Percentiles rank a stretch among this genome's conserved stretches.
phyloP scores from a whole-genome alignment of 2,888 invertebrate genomes.

The Chloroclysta siterata region DNA sequence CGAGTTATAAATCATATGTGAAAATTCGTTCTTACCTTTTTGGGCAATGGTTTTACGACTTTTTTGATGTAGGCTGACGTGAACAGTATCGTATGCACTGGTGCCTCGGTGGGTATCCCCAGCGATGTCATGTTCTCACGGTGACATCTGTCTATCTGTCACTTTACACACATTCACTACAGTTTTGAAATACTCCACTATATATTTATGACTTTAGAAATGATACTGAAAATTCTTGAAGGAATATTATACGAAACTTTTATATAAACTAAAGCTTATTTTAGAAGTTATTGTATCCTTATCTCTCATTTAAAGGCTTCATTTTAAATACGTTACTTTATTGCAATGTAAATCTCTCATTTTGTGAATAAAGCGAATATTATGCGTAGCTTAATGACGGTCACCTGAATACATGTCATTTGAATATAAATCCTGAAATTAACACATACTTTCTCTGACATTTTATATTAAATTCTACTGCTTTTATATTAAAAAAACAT shows the following conservation, averaged over 20 bases:
- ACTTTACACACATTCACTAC: constrained; percentile 14
- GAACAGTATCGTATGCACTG: constrained; percentile 74
- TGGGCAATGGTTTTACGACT: constrained; percentile 58
- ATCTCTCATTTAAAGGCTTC: not conserved
- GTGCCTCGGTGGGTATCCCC: constrained; percentile 79
- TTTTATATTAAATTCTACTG: too few species aligned
- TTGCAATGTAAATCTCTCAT: constrained; percentile 28
- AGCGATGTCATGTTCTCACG: constrained; percentile 70
- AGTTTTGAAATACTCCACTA: not conserved
- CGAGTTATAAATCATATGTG: not conserved
- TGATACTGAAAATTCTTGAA: not conserved
- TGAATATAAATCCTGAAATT: not conserved
- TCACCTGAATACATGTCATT: not conserved
- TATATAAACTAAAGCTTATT: too few species aligned
- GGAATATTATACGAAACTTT: too few species aligned
- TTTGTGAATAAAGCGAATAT: constrained; percentile 5
- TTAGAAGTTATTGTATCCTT: not conserved
- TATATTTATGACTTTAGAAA: not conserved
- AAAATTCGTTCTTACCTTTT: constrained; percentile 60
- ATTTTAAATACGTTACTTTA: not conserved
- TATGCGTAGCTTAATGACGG: constrained; percentile 19
- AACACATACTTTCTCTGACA: not conserved
- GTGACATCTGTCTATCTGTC: constrained; percentile 29
- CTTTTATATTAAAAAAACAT: too few species aligned
- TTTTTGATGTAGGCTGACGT: constrained; percentile 74